Percentiles rank a stretch among this genome's conserved stretches.
phyloP scores from a whole-genome alignment of 2,113 vertebrate genomes.

The Cricetomys ansorgei region DNA sequence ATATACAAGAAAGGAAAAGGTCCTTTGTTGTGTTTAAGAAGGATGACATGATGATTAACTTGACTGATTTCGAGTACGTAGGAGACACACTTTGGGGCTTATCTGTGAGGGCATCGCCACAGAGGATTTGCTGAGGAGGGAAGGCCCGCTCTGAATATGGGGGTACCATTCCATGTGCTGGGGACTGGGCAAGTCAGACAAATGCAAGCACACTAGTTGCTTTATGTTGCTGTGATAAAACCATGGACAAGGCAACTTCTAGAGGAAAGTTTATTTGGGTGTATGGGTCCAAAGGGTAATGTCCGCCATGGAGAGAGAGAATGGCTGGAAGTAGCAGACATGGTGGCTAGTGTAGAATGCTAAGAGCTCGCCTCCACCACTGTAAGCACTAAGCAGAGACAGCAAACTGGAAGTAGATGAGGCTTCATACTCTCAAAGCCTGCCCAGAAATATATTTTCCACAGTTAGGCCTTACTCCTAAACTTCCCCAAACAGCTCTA shows the following conservation, averaged over 20 bases:
- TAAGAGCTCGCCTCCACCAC: not conserved
- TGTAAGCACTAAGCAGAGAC: not conserved
- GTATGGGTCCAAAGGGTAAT: not conserved
- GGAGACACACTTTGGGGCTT: not conserved
- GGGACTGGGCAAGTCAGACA: not conserved
- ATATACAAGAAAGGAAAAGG: not conserved
- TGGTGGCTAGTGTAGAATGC: not conserved
- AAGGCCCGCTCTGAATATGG: not conserved
- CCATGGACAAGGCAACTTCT: not conserved
- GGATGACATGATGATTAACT: not conserved
- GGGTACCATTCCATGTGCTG: too few relatives aligned
- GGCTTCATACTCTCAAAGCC: not conserved
- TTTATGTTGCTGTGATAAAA: not conserved
- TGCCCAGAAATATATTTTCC: not conserved
- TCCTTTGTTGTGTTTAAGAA: not conserved
- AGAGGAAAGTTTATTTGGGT: not conserved
- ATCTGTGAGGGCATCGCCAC: not conserved
- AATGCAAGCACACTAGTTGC: not conserved
- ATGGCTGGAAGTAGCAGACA: not conserved
- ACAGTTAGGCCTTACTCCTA: not conserved
- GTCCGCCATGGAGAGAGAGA: not conserved
- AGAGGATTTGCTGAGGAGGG: not conserved
- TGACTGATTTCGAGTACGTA: not conserved
- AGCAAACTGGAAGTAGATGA: not conserved
- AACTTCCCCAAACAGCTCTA: not conserved